Base-by-base conservation (phyloP, 2,797 vertebrate species). In the Setipinna tenuifilis region DNA sequence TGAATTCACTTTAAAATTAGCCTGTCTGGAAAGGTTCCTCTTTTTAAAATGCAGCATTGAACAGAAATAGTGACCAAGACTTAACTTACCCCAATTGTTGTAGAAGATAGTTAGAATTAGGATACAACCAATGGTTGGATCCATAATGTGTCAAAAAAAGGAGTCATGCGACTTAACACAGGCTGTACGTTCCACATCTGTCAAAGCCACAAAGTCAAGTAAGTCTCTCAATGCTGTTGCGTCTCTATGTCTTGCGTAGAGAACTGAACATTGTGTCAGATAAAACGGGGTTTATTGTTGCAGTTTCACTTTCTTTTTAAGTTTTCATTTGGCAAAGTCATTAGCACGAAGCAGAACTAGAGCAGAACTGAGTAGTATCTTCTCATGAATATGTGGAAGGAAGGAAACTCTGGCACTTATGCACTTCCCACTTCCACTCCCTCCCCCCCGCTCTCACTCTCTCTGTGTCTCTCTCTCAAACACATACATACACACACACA, bases 281-380 rank as follows among this genome's bases (percentile, higher is more conserved):
- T 75, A 11, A 65, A 28, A 10, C 50, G 14, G 50, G 14, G 50
- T 54, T 7, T 17, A 35, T 17, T 16, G 50, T 54, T 5, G 35
- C 19, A 78, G 17, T 78, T 44, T 78, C 71, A 78, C 71, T 78
- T 78, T 78, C 71, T 21, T 9, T 16, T 28, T 35, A 71, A 71
- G 65, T 6, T 44, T 35, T 78, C 25, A 71, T 35, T 14, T 71
- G 31, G 68, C 6, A 16, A 68, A 11, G 0, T 28, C 23, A 35
- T 35, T 6, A 10, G 50, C 50, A 71, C 68, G 17, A 7, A 54
- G 50, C 50, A 54, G 50, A 54, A 14, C 50, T 1, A 7, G 50
- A 54, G 50, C 50, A 54, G 50, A 54, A 14, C 50, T 1, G 50
- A 9, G 9, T 54, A 14, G 50, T 54, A 14, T 17, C 58, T 59